Percentiles rank a stretch among this genome's conserved stretches.
Conservation (phyloP, 2,888 invertebrate genomes). For the Aphidoletes aphidimyza region DNA sequence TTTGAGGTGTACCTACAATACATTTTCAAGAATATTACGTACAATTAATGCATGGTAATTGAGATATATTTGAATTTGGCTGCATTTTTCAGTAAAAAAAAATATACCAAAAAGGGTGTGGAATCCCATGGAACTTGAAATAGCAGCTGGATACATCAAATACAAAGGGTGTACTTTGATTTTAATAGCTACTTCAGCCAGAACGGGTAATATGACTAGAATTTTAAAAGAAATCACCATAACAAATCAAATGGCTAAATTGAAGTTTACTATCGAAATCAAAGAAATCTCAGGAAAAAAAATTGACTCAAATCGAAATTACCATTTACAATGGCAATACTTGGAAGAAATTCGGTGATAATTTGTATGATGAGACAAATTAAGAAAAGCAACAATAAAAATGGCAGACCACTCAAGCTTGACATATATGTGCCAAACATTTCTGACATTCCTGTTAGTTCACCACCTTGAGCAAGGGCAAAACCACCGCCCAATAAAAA, state of each 20-base stretch:
- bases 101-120: conserved; percentile 81
- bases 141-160: conserved; percentile 87
- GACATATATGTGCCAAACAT: conserved; percentile 79
- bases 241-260: too few species aligned
- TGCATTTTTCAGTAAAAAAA: too few species aligned
- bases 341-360: conserved; percentile 89
- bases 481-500: conserved; percentile 88
- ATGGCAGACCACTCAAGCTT: conserved; percentile 73
- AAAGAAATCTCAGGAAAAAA: too few species aligned
- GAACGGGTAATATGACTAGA: conserved; percentile 76
- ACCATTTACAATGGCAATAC: conserved; percentile 87
- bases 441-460: conserved; percentile 79
- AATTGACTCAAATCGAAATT: too few species aligned
- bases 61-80: too few species aligned
- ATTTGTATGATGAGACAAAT: conserved; percentile 80
- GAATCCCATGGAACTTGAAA: conserved; percentile 92
- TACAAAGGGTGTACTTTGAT: conserved; percentile 85
- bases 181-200: conserved; percentile 80
- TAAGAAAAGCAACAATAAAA: conserved; percentile 76
- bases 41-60: too few species aligned
- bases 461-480: conserved; percentile 87
- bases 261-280: too few species aligned
- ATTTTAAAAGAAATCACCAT: neutral
- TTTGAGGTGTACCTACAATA: conserved; percentile 91
- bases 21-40: too few species aligned